A percentile compares a stretch with the other conserved stretches of the same genome.
Conservation (phyloP, 2,797 vertebrate species). For the Masticophis lateralis region DNA sequence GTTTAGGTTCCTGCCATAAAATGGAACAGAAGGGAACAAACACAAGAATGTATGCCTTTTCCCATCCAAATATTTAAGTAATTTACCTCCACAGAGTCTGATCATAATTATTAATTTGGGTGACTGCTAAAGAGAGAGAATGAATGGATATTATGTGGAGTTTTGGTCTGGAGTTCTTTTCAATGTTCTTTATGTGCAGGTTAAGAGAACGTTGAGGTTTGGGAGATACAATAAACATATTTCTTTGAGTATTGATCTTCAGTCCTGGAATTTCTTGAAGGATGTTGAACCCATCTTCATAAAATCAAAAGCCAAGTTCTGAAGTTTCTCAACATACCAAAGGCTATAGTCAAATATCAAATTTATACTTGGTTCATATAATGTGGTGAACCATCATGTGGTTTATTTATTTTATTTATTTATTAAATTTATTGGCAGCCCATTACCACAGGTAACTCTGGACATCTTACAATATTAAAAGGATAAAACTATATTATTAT, state of each 20-base stretch:
- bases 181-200: neutral
- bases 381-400: neutral
- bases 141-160: neutral
- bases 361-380: neutral
- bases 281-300: neutral
- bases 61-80: neutral
- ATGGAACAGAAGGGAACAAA: neutral
- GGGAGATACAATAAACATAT: neutral
- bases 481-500: neutral
- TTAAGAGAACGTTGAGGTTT: neutral
- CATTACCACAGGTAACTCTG: neutral
- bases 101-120: neutral
- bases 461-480: neutral
- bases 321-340: neutral
- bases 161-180: neutral
- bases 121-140: neutral
- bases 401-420: neutral
- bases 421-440: neutral
- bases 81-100: neutral
- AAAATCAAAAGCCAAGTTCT: neutral
- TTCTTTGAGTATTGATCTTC: neutral
- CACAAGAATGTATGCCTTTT: neutral
- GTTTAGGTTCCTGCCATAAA: neutral
- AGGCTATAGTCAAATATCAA: neutral
- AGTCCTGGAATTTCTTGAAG: neutral